Percentiles rank a stretch among this genome's conserved stretches.
These are phyloP conservation scores for Desmodus rotundus DNA, from an alignment of 2,113 vertebrate genomes.

Conservation along the genomic window DNA sequence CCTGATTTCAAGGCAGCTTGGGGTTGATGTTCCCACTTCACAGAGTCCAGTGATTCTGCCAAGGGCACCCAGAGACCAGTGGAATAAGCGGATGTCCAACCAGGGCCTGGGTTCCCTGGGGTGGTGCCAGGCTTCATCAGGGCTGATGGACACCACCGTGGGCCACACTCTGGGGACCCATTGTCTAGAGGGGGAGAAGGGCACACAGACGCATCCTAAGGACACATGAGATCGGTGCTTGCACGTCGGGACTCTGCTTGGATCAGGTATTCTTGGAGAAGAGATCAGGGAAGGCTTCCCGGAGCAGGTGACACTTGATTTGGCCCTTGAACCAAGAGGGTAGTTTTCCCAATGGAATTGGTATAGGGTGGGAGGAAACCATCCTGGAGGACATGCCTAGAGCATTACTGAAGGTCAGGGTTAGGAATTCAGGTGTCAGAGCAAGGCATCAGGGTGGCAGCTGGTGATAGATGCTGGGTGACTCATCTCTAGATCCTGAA, in stretches of 20 bases:
- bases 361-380: accelerated
- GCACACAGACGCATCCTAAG: accelerated
- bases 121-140: not conserved
- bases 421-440: not conserved
- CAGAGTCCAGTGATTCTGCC: not conserved
- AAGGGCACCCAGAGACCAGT: not conserved
- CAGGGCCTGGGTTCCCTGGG: not conserved
- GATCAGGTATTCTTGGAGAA: too few species aligned
- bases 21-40: not conserved
- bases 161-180: not conserved
- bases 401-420: not conserved
- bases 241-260: not conserved
- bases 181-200: not conserved
- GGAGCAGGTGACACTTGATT: not conserved
- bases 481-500: too few species aligned
- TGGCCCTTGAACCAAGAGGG: not conserved
- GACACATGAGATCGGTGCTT: not conserved
- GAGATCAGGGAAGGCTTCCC: not conserved
- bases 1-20: not conserved
- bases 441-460: accelerated
- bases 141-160: accelerated
- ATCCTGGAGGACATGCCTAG: not conserved
- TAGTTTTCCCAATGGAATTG: not conserved
- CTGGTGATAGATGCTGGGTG: not conserved
- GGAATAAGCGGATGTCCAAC: not conserved